Conservation (phyloP, 2,797 vertebrate genomes). For the Ceyx erithaca region DNA sequence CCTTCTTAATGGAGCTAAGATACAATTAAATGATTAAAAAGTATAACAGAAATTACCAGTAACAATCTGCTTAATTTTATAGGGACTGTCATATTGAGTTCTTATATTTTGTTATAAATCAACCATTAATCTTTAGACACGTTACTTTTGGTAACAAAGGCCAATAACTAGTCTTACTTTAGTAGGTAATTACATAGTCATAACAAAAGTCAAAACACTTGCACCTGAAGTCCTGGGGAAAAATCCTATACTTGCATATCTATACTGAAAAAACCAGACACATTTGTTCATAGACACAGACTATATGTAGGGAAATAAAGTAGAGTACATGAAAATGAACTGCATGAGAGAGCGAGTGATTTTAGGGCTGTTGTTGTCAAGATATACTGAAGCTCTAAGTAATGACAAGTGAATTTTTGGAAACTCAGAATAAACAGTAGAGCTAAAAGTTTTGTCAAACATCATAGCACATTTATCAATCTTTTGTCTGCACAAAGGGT, state of each 20-base stretch:
- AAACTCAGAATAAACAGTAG: background rate
- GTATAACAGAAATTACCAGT: background rate
- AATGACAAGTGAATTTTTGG: background rate
- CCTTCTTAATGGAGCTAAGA: background rate
- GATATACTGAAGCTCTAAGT: background rate
- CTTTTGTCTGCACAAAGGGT: background rate
- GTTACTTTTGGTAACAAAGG: background rate
- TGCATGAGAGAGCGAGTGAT: background rate
- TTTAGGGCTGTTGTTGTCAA: conserved; percentile 7
- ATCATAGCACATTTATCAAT: background rate
- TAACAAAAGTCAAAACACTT: background rate
- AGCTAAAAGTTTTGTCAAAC: background rate
- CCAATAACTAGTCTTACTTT: background rate
- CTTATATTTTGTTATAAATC: conserved; percentile 17
- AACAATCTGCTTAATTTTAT: background rate
- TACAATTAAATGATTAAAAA: background rate
- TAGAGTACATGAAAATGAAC: background rate
- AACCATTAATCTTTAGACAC: background rate
- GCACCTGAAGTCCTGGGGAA: background rate
- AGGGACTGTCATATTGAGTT: background rate
- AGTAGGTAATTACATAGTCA: background rate
- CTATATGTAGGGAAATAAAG: conserved; percentile 50
- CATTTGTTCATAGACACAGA: background rate
- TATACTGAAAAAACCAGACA: background rate
- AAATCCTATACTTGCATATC: background rate